phyloP scores from a whole-genome alignment of 2,113 vertebrate genomes.

The Notarius quadriscutis region DNA sequence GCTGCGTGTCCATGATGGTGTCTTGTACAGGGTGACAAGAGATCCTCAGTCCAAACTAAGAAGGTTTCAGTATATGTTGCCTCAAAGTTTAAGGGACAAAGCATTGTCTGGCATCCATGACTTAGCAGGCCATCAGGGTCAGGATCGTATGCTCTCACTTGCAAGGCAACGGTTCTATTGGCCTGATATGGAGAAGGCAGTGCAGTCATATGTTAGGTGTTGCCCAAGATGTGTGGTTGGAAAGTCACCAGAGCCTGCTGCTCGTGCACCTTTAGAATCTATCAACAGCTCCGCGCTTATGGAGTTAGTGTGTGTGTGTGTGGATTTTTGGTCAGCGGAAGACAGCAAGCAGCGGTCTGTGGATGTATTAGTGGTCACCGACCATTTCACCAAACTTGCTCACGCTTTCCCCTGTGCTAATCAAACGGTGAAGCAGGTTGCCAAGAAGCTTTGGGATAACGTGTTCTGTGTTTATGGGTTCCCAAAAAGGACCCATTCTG shows the following conservation, averaged over 20 bases:
- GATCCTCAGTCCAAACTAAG: neutral
- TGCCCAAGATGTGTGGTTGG: neutral
- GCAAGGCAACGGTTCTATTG: neutral
- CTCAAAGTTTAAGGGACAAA: neutral
- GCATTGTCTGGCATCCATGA: neutral
- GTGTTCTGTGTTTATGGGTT: too few species aligned
- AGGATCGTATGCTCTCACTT: neutral
- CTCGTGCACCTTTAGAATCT: neutral
- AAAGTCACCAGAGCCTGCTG: neutral
- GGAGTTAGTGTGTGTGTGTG: neutral
- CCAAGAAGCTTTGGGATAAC: neutral
- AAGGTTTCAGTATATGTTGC: neutral
- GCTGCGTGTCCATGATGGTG: constrained; percentile 7
- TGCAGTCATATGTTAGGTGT: neutral
- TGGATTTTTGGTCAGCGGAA: neutral
- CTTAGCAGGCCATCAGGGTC: neutral
- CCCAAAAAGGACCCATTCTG: too few species aligned
- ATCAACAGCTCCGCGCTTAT: neutral
- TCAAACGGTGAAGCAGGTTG: neutral
- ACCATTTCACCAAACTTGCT: neutral
- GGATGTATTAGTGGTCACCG: neutral
- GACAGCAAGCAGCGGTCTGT: neutral
- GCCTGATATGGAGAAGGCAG: neutral
- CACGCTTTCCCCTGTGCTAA: neutral
- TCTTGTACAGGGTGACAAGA: constrained; percentile 5